Evolutionary conservation across 2,888 invertebrate genomes (phyloP).

Genomic region (Stenodema calcarata): DNA sequence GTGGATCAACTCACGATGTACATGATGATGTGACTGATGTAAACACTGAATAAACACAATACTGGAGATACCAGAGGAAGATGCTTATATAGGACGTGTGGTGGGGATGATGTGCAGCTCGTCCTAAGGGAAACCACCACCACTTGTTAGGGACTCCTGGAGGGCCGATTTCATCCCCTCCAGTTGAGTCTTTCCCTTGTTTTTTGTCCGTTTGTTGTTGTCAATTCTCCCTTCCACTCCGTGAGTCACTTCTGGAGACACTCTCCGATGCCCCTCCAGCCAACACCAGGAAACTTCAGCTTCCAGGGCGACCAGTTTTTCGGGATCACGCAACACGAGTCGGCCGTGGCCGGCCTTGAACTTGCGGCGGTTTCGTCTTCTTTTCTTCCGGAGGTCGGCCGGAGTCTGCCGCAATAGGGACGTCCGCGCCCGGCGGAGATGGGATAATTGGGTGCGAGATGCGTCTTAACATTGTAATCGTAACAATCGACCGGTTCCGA

Average conservation of each 20-base stretch:
- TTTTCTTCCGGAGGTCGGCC: not conserved
- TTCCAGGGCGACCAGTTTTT: not conserved
- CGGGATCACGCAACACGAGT: constrained; percentile 17
- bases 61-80: not conserved
- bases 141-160: not conserved
- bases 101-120: not conserved
- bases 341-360: not conserved
- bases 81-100: constrained; percentile 19
- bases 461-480: not conserved
- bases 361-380: not conserved
- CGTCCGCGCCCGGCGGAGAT: not conserved
- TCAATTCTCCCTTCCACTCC: too few relatives aligned
- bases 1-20: constrained; percentile 11
- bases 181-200: not conserved
- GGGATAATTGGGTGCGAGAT: not conserved
- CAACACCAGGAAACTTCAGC: not conserved
- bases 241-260: not conserved
- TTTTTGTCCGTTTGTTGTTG: too few relatives aligned
- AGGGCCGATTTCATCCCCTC: not conserved
- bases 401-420: not conserved
- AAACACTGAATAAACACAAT: constrained; percentile 18
- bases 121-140: not conserved
- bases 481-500: not conserved
- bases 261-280: not conserved
- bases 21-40: constrained; percentile 16